These are phyloP conservation scores for Oophaga pumilio DNA, from an alignment of 2,113 vertebrate species.

Conservation along the genomic window DNA sequence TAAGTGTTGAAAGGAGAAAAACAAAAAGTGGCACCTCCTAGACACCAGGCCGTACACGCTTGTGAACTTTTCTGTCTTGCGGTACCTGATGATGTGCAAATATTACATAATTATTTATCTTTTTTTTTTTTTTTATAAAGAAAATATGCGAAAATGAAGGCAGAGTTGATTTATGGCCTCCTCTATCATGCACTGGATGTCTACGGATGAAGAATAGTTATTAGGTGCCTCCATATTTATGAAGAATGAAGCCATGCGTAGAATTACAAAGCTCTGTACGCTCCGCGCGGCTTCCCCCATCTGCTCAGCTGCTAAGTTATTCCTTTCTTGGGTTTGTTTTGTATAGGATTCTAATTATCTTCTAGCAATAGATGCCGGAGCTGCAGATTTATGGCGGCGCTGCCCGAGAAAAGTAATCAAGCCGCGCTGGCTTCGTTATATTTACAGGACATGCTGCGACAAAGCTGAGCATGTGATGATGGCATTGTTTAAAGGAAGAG, in stretches of 20 bases:
- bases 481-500: not conserved
- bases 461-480: not conserved
- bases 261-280: not conserved
- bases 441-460: not conserved
- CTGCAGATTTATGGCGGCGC: not conserved
- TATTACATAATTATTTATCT: not conserved
- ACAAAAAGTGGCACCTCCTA: not conserved
- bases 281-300: not conserved
- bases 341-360: constrained; percentile 27
- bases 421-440: not conserved
- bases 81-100: not conserved
- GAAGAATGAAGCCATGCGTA: not conserved
- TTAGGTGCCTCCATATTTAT: not conserved
- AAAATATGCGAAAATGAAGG: not conserved
- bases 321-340: not conserved
- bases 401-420: constrained; percentile 24
- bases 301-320: not conserved
- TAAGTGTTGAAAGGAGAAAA: not conserved
- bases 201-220: not conserved
- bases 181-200: not conserved
- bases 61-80: not conserved
- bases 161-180: not conserved
- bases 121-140: too few species aligned
- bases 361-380: constrained; percentile 10
- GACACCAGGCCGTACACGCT: not conserved